A percentile compares a stretch with the other conserved stretches of the same genome.
These are phyloP conservation scores for Eidolon helvum DNA, from an alignment of 2,113 vertebrate genomes.

Conservation along the genomic window DNA sequence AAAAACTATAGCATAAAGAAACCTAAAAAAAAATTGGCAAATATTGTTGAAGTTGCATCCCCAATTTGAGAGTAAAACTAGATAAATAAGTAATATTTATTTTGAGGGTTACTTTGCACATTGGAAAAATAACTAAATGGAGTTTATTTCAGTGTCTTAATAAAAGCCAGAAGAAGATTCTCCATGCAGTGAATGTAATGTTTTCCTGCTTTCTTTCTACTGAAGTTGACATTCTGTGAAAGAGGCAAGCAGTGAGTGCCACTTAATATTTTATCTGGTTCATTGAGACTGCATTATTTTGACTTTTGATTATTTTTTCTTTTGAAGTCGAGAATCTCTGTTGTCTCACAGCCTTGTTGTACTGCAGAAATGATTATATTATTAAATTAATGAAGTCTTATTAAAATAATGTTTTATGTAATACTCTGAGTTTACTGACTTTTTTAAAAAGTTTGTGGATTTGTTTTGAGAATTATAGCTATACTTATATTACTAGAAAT, in stretches of 20 bases:
- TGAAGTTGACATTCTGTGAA: neutral
- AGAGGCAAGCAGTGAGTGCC: neutral
- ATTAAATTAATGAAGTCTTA: constrained; percentile 23
- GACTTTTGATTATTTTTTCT: neutral
- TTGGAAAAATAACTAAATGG: neutral
- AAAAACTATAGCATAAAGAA: neutral
- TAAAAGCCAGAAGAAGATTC: neutral
- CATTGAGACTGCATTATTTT: neutral
- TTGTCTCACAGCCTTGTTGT: neutral
- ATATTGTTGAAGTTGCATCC: neutral
- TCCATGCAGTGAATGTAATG: neutral
- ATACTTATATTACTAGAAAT: neutral
- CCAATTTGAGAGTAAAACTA: neutral
- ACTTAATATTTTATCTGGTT: constrained; percentile 42
- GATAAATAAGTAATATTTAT: constrained; percentile 24
- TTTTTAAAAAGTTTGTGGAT: neutral
- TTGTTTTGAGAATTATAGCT: constrained; percentile 2
- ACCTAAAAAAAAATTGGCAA: neutral
- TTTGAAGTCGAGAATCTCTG: neutral
- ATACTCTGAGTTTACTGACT: neutral
- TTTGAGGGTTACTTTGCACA: neutral
- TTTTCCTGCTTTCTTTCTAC: neutral
- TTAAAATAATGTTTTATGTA: constrained; percentile 2
- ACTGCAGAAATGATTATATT: neutral
- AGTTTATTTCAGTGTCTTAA: neutral